These are phyloP conservation scores for Ichneumon xanthorius DNA, from an alignment of 2,888 invertebrate species.

Conservation along the genomic window DNA sequence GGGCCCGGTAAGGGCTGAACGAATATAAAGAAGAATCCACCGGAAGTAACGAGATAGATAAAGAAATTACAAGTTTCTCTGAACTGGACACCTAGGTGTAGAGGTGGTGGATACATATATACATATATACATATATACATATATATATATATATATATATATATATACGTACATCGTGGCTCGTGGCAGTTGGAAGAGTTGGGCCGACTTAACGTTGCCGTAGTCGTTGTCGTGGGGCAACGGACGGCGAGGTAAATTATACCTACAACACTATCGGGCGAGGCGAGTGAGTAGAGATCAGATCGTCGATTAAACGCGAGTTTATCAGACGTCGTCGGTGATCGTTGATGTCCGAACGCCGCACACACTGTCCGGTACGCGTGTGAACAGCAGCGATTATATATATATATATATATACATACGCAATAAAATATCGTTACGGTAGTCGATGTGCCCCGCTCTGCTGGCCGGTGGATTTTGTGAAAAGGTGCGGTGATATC, in stretches of 20 bases:
- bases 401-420: not conserved
- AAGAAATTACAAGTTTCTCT: not conserved
- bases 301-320: not conserved
- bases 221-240: constrained; percentile 41
- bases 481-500: constrained; percentile 33
- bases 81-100: not conserved
- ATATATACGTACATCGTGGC: not conserved
- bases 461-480: not conserved
- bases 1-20: constrained; percentile 32
- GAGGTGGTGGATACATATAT: constrained; percentile 3
- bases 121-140: not conserved
- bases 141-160: not conserved
- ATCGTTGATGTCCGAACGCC: constrained; percentile 2
- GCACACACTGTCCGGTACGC: not conserved
- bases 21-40: constrained; percentile 36
- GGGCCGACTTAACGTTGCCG: not conserved
- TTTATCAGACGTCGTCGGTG: constrained; percentile 7
- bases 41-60: constrained; percentile 1
- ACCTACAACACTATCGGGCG: constrained; percentile 24
- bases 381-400: not conserved
- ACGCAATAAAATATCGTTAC: constrained; percentile 8
- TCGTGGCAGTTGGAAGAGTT: constrained; percentile 13
- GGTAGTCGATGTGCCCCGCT: constrained; percentile 35
- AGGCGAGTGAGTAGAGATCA: constrained; percentile 11
- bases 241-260: constrained; percentile 40